Conservation (phyloP, 2,797 vertebrate species). For the Podarcis siculus region DNA sequence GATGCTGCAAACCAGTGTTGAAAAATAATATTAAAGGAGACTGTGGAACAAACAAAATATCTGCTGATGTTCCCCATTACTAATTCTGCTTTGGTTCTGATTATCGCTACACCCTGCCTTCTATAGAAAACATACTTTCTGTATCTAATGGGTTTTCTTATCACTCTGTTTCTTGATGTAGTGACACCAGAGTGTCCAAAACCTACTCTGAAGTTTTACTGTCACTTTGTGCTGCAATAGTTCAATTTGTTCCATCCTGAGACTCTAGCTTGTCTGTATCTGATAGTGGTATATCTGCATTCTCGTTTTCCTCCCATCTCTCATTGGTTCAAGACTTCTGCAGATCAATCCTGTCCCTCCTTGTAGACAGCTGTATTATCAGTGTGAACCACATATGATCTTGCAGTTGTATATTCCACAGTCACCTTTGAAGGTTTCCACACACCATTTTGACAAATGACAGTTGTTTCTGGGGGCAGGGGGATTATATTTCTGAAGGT, state of each 20-base stretch:
- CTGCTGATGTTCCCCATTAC: background rate
- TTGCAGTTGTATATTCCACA: background rate
- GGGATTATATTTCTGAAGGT: background rate
- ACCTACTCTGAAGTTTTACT: background rate
- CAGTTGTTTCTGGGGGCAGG: background rate
- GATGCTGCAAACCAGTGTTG: background rate
- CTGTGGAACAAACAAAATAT: background rate
- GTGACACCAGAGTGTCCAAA: background rate
- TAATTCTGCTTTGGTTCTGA: background rate
- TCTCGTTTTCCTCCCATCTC: background rate
- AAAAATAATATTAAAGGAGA: background rate
- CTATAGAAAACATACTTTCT: background rate
- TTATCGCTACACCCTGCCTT: background rate
- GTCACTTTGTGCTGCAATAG: background rate
- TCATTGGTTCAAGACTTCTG: background rate
- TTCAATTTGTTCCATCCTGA: background rate
- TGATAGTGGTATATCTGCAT: background rate
- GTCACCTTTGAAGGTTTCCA: background rate
- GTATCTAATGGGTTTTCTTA: constrained; percentile 12
- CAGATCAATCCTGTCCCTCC: background rate
- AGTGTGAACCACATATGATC: background rate
- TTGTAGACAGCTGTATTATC: background rate
- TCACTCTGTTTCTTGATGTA: background rate
- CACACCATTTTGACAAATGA: background rate
- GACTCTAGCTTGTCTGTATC: background rate